Evolutionary conservation across 30 jellyfish, hydroid and myxozoan genomes (phyloP).

Genomic region (Turritopsis dohrnii): DNA sequence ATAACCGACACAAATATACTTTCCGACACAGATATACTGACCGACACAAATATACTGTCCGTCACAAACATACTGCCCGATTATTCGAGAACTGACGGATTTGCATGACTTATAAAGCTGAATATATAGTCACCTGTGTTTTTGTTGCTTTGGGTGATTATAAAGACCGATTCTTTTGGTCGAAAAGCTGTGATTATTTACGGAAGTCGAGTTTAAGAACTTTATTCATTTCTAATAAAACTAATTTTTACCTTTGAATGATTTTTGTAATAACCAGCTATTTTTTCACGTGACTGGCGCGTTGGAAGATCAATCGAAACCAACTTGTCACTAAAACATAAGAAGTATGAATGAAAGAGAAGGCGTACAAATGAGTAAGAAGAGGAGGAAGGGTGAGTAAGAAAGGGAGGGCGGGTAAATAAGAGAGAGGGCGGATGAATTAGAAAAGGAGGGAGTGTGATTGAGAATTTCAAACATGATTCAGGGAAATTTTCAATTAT

Average conservation of each 20-base stretch:
- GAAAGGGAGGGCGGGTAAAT: no score
- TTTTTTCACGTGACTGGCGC: background rate
- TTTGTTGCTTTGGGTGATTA: background rate
- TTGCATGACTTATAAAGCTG: no score
- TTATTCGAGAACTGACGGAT: no score
- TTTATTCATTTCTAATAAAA: background rate
- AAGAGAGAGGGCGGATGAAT: no score
- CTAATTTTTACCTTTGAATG: background rate
- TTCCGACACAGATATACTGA: no score
- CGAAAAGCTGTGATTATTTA: background rate
- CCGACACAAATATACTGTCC: no score
- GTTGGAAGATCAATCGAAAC: background rate
- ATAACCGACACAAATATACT: no score
- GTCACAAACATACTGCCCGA: no score
- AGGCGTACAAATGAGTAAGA: background rate
- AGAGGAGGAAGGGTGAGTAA: background rate
- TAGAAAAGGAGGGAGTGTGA: no score
- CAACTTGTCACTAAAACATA: background rate
- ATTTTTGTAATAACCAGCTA: background rate
- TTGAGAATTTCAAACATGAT: no score
- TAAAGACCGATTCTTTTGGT: background rate
- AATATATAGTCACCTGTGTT: background rate
- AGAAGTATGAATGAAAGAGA: background rate
- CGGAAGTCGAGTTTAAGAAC: background rate
- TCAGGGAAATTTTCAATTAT: no score